Evolutionary conservation across 37 sponge, comb jelly and placozoan genomes (phyloP).

Genomic region (Haliclona indistincta): DNA sequence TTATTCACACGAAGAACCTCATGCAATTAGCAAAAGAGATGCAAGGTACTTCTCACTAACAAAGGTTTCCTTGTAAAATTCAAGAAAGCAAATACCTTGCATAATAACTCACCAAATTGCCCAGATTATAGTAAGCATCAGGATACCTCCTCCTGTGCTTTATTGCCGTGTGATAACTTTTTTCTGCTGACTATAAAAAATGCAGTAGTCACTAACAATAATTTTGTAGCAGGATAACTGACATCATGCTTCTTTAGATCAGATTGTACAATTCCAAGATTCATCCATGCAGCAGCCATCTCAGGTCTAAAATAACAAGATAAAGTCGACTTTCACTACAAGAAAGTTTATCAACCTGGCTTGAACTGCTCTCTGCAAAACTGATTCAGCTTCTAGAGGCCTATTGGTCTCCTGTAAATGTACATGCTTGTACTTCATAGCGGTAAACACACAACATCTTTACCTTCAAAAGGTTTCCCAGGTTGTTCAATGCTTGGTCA

Average conservation of each 20-base stretch:
- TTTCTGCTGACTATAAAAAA: slow-evolving; percentile 43
- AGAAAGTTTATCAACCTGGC: slow-evolving; percentile 22
- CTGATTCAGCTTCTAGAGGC: slow-evolving; percentile 43
- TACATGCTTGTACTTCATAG: background rate
- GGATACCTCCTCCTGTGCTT: slow-evolving; percentile 66
- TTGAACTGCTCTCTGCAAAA: slow-evolving; percentile 48
- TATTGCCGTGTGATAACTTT: slow-evolving; percentile 69
- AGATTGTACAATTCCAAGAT: slow-evolving; percentile 79
- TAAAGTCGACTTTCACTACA: background rate
- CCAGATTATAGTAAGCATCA: slow-evolving; percentile 84
- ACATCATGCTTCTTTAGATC: slow-evolving; percentile 39
- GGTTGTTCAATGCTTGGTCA: slow-evolving; percentile 82
- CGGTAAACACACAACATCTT: background rate
- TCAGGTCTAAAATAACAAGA: slow-evolving; percentile 15
- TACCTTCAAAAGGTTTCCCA: slow-evolving; percentile 80
- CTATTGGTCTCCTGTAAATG: slow-evolving; percentile 32
- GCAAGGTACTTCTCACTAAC: too few relatives aligned
- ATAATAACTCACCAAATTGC: slow-evolving; percentile 57
- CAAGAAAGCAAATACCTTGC: too few relatives aligned
- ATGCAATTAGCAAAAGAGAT: too few relatives aligned
- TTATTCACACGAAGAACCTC: too few relatives aligned
- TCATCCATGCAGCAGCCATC: slow-evolving; percentile 92
- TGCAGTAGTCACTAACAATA: background rate
- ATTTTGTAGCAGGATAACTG: background rate
- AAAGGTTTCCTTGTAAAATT: too few relatives aligned